Evolutionary conservation across 37 sponge, comb jelly and placozoan genomes (phyloP).

Genomic region (Haliclona indistincta): DNA sequence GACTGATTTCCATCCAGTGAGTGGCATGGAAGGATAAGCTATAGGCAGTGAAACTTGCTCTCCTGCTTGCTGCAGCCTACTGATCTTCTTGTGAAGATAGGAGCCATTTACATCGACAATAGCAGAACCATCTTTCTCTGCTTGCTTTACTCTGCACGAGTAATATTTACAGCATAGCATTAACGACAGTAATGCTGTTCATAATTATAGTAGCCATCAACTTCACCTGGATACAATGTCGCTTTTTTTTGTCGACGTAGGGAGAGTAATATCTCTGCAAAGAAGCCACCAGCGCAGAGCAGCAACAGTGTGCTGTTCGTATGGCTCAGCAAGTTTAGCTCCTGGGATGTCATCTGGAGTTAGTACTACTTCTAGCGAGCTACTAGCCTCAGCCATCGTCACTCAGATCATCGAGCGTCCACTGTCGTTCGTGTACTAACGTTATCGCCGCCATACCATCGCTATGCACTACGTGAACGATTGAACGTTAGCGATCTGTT

Average conservation of each 20-base stretch:
- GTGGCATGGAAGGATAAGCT: background rate
- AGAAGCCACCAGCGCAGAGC: constrained; percentile 33
- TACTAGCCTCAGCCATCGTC: background rate
- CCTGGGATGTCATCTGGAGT: constrained; percentile 31
- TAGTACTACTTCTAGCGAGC: background rate
- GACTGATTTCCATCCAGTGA: constrained; percentile 6
- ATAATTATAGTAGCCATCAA: too few species aligned
- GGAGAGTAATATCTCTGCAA: constrained; percentile 29
- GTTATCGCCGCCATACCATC: too few species aligned
- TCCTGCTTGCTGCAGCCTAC: background rate
- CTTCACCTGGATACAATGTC: constrained; percentile 14
- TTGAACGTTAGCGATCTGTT: too few species aligned
- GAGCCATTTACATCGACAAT: constrained; percentile 42
- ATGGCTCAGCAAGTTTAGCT: constrained; percentile 17
- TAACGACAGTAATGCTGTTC: background rate
- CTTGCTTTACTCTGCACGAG: constrained; percentile 4
- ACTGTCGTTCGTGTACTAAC: too few species aligned
- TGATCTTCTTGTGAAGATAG: constrained; percentile 9
- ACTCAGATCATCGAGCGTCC: too few species aligned
- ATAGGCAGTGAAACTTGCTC: background rate
- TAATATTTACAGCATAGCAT: background rate
- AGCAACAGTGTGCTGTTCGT: constrained; percentile 26
- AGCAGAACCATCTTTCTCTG: background rate
- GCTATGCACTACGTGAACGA: too few species aligned
- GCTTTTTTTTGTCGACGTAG: constrained; percentile 15